Evolutionary conservation across 2,888 invertebrate species (phyloP).

Genomic region (Drosophila pegasa): DNA sequence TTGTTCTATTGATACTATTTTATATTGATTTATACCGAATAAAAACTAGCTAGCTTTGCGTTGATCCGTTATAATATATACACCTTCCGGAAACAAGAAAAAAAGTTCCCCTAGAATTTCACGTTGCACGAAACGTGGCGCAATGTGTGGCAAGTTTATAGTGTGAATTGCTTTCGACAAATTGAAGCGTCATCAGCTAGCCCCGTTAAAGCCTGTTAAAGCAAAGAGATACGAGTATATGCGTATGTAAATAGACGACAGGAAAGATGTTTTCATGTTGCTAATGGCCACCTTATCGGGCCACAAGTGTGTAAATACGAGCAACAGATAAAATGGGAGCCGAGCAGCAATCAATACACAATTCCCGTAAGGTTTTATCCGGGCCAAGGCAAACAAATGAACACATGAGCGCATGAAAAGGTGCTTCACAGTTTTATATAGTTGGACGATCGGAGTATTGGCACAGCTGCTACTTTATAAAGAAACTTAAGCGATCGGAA

Average conservation of each 20-base stretch:
- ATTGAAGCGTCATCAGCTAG: slow-evolving; percentile 13
- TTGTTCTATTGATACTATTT: too few relatives aligned
- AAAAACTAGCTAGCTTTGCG: not conserved
- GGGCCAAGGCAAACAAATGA: slow-evolving; percentile 31
- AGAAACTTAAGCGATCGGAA: slow-evolving; percentile 34
- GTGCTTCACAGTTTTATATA: slow-evolving; percentile 47
- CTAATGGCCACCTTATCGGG: slow-evolving; percentile 44
- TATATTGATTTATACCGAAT: not conserved
- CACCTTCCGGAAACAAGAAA: not conserved
- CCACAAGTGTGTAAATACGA: slow-evolving; percentile 46
- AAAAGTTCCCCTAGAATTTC: slow-evolving; percentile 3
- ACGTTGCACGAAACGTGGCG: slow-evolving; percentile 12
- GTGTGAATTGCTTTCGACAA: slow-evolving; percentile 7
- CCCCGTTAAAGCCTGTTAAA: slow-evolving; percentile 9
- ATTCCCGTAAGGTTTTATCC: slow-evolving; percentile 49
- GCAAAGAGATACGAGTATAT: not conserved
- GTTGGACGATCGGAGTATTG: slow-evolving; percentile 50
- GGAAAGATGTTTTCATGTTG: slow-evolving; percentile 20
- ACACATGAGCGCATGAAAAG: slow-evolving; percentile 48
- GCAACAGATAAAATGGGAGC: slow-evolving; percentile 45
- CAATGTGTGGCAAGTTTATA: slow-evolving; percentile 24
- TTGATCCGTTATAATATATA: not conserved
- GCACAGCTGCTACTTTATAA: slow-evolving; percentile 69
- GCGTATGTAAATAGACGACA: slow-evolving; percentile 25
- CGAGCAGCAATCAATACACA: slow-evolving; percentile 36